A percentile compares a stretch with the other conserved stretches of the same genome.
These are phyloP conservation scores for Holothuria leucospilota DNA, from an alignment of 53 echinoderm and acorn worm species.

Conservation along the genomic window DNA sequence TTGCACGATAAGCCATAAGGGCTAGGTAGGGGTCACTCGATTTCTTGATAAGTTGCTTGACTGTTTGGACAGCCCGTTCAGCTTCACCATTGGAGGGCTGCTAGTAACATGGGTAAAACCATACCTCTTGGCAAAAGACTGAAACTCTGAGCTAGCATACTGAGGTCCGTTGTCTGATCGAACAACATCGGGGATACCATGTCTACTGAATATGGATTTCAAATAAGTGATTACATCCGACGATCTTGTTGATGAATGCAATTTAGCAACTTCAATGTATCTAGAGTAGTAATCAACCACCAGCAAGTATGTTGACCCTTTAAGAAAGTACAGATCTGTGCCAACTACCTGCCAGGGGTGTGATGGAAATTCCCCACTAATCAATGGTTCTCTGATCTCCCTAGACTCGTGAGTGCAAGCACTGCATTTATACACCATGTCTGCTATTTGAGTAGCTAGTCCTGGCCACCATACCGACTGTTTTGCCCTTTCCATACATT, in stretches of 20 bases:
- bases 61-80: slow-evolving; percentile 42
- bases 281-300: slow-evolving; percentile 70
- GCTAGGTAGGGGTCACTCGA: slow-evolving; percentile 45
- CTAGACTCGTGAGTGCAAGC: slow-evolving; percentile 46
- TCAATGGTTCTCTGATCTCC: slow-evolving; percentile 51
- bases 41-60: slow-evolving; percentile 65
- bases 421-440: slow-evolving; percentile 52
- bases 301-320: slow-evolving; percentile 41
- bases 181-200: slow-evolving; percentile 64
- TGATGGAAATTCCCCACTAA: slow-evolving; percentile 10
- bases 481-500: slow-evolving; percentile 62
- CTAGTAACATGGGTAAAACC: slow-evolving; percentile 38
- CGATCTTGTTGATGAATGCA: slow-evolving; percentile 24
- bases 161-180: slow-evolving; percentile 58
- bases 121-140: slow-evolving; percentile 29
- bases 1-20: slow-evolving; percentile 29
- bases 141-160: slow-evolving; percentile 26
- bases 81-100: slow-evolving; percentile 48
- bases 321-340: slow-evolving; percentile 57
- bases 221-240: background rate
- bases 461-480: slow-evolving; percentile 80
- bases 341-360: slow-evolving; percentile 62
- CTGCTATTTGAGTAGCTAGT: slow-evolving; percentile 31
- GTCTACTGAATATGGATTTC: slow-evolving; percentile 54
- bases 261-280: slow-evolving; percentile 59